Conservation (phyloP, 2,797 vertebrate genomes). For the Rhincodon typus region DNA sequence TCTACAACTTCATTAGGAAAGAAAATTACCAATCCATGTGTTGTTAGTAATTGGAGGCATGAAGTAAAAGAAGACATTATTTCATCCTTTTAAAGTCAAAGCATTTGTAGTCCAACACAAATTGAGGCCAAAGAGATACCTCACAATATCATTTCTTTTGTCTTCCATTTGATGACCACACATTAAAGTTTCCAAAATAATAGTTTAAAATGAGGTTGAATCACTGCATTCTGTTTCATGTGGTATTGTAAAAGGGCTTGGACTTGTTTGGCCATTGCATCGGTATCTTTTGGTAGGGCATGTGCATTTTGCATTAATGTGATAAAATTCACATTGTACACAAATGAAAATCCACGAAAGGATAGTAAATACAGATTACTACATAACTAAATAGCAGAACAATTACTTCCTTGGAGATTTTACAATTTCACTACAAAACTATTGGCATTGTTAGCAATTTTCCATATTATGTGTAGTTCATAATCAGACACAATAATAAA, state of each 20-base stretch:
- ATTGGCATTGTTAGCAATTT: not conserved
- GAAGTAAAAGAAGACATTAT: not conserved
- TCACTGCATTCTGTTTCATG: not conserved
- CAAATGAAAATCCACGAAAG: not conserved
- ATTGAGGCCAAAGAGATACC: not conserved
- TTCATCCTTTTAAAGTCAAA: not conserved
- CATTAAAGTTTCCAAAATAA: not conserved
- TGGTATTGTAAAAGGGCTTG: not conserved
- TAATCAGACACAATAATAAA: not conserved
- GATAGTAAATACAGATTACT: not conserved
- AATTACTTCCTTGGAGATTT: not conserved
- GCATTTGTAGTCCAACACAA: not conserved
- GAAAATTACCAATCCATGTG: not conserved
- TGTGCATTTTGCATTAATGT: not conserved
- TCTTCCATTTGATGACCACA: not conserved
- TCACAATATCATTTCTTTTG: too few relatives aligned
- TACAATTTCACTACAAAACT: not conserved
- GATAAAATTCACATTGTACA: not conserved
- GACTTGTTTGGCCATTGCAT: not conserved
- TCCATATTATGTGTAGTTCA: not conserved
- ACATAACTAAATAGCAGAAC: not conserved
- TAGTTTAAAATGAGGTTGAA: not conserved
- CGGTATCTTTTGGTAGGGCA: not conserved
- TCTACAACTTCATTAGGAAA: not conserved
- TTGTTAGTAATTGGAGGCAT: not conserved